phyloP scores from a whole-genome alignment of 2,888 invertebrate genomes.

The Schrankia costaestrigalis region DNA sequence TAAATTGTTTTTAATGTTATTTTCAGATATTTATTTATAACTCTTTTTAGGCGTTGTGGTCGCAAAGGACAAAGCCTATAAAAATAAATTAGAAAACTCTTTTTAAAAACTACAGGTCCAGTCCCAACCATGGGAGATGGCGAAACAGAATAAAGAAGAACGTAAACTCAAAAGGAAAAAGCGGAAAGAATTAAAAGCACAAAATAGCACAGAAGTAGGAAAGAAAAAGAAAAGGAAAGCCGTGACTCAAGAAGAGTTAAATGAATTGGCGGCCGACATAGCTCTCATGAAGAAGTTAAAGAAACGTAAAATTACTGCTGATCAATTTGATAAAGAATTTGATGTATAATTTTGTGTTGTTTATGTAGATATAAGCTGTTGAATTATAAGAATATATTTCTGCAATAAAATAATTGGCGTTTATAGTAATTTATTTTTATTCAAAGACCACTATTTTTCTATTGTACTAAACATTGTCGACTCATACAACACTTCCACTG shows the following conservation, averaged over 20 bases:
- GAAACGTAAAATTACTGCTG: constrained; percentile 87
- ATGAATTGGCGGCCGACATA: constrained; percentile 89
- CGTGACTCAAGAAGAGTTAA: constrained; percentile 86
- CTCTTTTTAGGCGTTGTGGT: too few relatives aligned
- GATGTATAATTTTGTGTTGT: constrained; percentile 57
- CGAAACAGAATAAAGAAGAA: constrained; percentile 86
- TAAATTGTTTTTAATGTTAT: too few relatives aligned
- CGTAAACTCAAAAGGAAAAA: constrained; percentile 82
- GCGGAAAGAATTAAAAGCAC: constrained; percentile 78
- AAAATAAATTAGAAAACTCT: too few relatives aligned
- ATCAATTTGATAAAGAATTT: constrained; percentile 84
- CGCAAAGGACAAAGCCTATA: too few relatives aligned
- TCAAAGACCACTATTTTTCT: too few relatives aligned
- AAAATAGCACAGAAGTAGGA: constrained; percentile 70
- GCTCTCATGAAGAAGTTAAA: constrained; percentile 92
- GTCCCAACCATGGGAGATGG: constrained; percentile 88
- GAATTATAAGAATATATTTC: background rate
- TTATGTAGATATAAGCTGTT: background rate
- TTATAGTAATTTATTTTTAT: too few relatives aligned
- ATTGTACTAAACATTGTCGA: too few relatives aligned
- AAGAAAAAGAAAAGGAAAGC: constrained; percentile 61
- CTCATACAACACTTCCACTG: too few relatives aligned
- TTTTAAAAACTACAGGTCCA: constrained; percentile 61
- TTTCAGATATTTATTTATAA: too few relatives aligned
- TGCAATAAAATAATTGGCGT: too few relatives aligned